These are phyloP conservation scores for Planiliza haematocheilus DNA, from an alignment of 2,113 vertebrate genomes.

Conservation along the genomic window DNA sequence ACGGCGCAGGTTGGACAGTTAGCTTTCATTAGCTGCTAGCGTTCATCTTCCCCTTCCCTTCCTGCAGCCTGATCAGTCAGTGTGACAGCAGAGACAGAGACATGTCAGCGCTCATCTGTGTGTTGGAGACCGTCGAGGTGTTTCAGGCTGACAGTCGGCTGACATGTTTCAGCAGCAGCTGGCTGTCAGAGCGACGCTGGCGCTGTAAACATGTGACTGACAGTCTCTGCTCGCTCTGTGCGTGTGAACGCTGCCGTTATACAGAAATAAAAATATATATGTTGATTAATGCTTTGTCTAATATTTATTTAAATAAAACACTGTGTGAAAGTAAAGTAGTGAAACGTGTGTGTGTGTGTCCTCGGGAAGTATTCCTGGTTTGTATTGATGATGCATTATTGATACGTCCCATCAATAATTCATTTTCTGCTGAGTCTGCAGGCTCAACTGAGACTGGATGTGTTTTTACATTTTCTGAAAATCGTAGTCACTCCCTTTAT, in stretches of 20 bases:
- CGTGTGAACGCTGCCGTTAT: not conserved
- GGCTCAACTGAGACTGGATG: conserved; percentile 16
- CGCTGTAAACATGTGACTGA: not conserved
- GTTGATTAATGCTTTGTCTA: conserved; percentile 17
- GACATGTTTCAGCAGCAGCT: too few relatives aligned
- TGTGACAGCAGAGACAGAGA: conserved; percentile 4
- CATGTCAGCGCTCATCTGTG: not conserved
- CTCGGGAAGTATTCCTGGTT: conserved; percentile 57
- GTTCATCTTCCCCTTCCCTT: not conserved
- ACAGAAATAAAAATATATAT: not conserved
- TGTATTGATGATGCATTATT: conserved; percentile 70
- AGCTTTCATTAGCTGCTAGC: conserved; percentile 20
- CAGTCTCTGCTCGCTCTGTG: not conserved
- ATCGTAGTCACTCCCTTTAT: too few relatives aligned
- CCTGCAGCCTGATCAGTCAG: conserved; percentile 5
- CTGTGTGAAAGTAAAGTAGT: conserved; percentile 28
- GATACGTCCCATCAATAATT: conserved; percentile 57
- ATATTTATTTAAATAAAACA: conserved; percentile 20
- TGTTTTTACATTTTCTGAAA: conserved; percentile 7
- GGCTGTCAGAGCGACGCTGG: conserved; percentile 1
- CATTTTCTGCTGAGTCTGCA: conserved; percentile 57
- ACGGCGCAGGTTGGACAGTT: too few relatives aligned
- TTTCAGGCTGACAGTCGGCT: not conserved
- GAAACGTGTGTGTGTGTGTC: conserved; percentile 31
- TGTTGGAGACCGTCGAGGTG: not conserved